Evolutionary conservation across 2,113 vertebrate genomes (phyloP), one percentile per base, ranked within the genome.

Genomic region (Marmota flaviventris): DNA sequence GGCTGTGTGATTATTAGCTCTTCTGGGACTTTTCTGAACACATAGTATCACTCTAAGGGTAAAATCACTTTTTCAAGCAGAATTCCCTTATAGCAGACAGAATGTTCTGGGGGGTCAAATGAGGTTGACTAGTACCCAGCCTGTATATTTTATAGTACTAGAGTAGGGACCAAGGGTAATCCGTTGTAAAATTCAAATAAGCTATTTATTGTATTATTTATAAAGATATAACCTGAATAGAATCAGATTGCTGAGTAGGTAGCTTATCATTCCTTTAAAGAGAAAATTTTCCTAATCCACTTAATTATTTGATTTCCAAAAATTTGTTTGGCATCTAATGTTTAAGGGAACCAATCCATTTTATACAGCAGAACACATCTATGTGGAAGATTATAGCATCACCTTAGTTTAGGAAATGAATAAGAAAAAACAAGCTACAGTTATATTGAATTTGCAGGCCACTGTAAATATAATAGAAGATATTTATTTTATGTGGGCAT

Each of bases 171-270:
- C 61, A 95, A 83, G n/a, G 18, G 11, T 56, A 91, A 27, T 93
- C 20, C 53, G 32, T 85, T 91, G 2, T 85, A 70, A 94, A 82
- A 95, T 92, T 51, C 92, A 95, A 58, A 18, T 75, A 63, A 94
- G 45, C 85, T 13, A 87, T 84, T 88, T 86, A 67, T 81, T 96
- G 84, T 82, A 73, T 76, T 96, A 61, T 37, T 88, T 88, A 53
- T 61, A 89, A 72, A 95, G 42, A 53, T 16, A 34, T 77, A 12
- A 82, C 24, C 22, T 53, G n/a, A 92, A 63, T 87, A 56, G 70
- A 84, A 69, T 89, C n/a, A 92, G 24, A 76, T 58, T 88, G 53
- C 24, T 89, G 39, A 9, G 82, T 94, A 65, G 77, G 11, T 34
- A 22, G 82, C 27, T 32, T 5, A 29, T 58, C 45, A 32, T 16